Conservation (phyloP, 2,888 invertebrate genomes). For the Amiota communis region DNA sequence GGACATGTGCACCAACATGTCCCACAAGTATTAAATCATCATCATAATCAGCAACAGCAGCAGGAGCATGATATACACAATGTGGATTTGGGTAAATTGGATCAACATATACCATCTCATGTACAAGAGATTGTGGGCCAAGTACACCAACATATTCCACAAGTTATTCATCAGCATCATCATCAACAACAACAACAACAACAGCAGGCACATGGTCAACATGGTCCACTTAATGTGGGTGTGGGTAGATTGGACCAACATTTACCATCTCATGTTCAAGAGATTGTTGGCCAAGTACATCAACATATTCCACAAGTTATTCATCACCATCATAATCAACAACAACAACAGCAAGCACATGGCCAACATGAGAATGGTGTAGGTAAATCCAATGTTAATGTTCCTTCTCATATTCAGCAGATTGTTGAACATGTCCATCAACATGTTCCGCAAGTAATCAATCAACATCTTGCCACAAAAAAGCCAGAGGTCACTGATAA, state of each 20-base stretch:
- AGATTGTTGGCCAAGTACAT: constrained; percentile 43
- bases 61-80: neutral
- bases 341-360: neutral
- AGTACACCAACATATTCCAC: constrained; percentile 27
- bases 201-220: neutral
- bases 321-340: neutral
- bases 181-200: neutral
- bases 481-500: neutral
- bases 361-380: neutral
- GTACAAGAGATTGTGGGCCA: constrained; percentile 50
- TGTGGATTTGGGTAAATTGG: constrained; percentile 30
- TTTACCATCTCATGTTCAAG: constrained; percentile 45
- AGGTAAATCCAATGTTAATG: constrained; percentile 36
- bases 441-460: constrained; percentile 20
- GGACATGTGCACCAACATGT: constrained; percentile 29
- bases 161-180: constrained; percentile 1
- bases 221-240: neutral
- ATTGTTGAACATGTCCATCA: constrained; percentile 41
- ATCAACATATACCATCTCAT: constrained; percentile 40
- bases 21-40: constrained; percentile 20
- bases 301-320: constrained; percentile 30
- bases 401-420: constrained; percentile 46
- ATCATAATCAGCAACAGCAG: neutral
- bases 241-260: constrained; percentile 37
- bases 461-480: neutral